Evolutionary conservation across 2,797 vertebrate genomes (phyloP).

Genomic region (Vultur gryphus): DNA sequence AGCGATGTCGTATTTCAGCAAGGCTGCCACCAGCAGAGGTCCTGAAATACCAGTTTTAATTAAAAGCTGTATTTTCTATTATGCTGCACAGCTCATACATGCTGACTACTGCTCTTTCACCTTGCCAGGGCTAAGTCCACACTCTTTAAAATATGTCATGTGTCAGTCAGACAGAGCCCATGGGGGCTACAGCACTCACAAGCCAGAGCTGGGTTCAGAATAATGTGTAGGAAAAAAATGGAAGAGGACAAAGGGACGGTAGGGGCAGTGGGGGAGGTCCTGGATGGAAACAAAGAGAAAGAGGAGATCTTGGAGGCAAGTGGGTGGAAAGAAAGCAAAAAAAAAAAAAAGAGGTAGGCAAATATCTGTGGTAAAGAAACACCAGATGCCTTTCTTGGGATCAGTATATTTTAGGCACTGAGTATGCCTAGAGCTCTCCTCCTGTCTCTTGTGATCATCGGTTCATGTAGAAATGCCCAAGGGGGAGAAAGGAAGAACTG

Average conservation of each 20-base stretch:
- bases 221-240: neutral
- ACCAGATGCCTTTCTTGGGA: neutral
- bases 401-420: neutral
- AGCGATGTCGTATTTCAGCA: neutral
- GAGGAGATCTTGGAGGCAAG: neutral
- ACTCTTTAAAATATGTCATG: neutral
- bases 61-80: conserved; percentile 44
- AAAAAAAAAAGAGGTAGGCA: neutral
- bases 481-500: neutral
- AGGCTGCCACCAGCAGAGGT: conserved; percentile 47
- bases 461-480: neutral
- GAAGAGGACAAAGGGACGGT: neutral
- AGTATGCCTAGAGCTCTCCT: neutral
- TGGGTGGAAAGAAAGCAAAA: neutral
- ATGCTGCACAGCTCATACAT: neutral
- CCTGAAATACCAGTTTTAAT: conserved; percentile 57
- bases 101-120: conserved; percentile 49
- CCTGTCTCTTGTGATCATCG: neutral
- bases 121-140: neutral
- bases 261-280: neutral
- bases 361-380: neutral
- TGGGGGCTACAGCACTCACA: neutral
- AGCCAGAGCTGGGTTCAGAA: neutral
- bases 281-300: neutral
- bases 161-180: neutral